These are phyloP conservation scores for Tetranychus truncatus DNA, from an alignment of 2,888 invertebrate species.

Conservation along the genomic window DNA sequence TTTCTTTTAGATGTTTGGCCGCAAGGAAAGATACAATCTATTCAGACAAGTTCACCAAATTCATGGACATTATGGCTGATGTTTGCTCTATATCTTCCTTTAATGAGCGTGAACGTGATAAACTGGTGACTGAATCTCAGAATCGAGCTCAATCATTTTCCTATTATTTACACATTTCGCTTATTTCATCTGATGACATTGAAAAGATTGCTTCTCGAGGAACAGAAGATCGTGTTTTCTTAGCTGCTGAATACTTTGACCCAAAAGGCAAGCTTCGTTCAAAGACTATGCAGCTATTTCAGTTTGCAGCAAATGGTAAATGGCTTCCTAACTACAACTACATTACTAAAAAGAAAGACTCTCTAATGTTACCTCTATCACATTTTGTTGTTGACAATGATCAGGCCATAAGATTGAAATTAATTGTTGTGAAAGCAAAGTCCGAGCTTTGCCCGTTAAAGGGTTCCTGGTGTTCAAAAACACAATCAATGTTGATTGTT, in stretches of 20 bases:
- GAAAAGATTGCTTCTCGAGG: neutral
- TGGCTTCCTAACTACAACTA: neutral
- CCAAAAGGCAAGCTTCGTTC: neutral
- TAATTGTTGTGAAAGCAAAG: neutral
- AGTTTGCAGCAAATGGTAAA: neutral
- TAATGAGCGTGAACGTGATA: neutral
- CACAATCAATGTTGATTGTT: neutral
- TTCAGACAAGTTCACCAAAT: neutral
- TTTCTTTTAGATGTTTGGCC: neutral
- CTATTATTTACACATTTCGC: neutral
- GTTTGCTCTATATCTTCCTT: neutral
- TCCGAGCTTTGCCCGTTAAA: neutral
- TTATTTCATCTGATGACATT: neutral
- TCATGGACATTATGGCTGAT: neutral
- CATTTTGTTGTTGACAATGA: neutral
- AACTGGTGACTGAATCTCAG: neutral
- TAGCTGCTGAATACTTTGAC: neutral
- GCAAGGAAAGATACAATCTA: neutral
- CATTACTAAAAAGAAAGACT: neutral
- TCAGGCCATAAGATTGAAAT: neutral
- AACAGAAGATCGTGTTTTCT: neutral
- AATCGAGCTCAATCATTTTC: neutral
- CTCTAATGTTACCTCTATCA: neutral
- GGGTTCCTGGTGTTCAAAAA: neutral
- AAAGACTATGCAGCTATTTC: neutral